A percentile compares a stretch with the other conserved stretches of the same genome.
Conservation (phyloP, 2,888 invertebrate species). For the Hirtodrosophila histrioides region DNA sequence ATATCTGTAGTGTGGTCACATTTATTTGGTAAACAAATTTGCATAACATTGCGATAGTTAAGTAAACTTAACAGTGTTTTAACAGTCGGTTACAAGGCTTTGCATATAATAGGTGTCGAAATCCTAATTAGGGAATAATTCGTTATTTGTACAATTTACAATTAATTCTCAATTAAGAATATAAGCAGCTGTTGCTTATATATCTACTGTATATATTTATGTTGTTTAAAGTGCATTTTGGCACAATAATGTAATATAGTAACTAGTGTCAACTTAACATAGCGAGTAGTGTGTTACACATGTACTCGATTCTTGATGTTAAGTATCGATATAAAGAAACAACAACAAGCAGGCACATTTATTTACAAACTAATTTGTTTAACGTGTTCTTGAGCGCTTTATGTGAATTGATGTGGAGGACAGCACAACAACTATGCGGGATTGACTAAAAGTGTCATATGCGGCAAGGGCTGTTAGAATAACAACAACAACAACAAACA, state of each 20-base stretch:
- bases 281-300: neutral
- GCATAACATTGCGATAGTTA: no score
- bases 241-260: neutral
- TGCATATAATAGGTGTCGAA: no score
- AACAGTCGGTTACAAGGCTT: no score
- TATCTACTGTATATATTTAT: no score
- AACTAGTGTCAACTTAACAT: slow-evolving; percentile 1
- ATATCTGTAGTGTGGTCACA: neutral
- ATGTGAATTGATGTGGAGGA: slow-evolving; percentile 33
- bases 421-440: slow-evolving; percentile 16
- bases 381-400: slow-evolving; percentile 46
- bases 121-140: no score
- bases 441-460: slow-evolving; percentile 40
- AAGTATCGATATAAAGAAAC: slow-evolving; percentile 31
- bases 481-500: slow-evolving; percentile 24
- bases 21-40: neutral
- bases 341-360: slow-evolving; percentile 41
- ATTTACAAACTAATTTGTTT: slow-evolving; percentile 55
- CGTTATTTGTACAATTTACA: no score
- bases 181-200: no score
- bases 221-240: neutral
- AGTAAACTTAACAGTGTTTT: no score
- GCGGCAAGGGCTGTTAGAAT: slow-evolving; percentile 13
- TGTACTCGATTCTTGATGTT: slow-evolving; percentile 14
- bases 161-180: no score